Base-by-base conservation (phyloP, 2,797 vertebrate species). In the Sphenopsis melanotis region DNA sequence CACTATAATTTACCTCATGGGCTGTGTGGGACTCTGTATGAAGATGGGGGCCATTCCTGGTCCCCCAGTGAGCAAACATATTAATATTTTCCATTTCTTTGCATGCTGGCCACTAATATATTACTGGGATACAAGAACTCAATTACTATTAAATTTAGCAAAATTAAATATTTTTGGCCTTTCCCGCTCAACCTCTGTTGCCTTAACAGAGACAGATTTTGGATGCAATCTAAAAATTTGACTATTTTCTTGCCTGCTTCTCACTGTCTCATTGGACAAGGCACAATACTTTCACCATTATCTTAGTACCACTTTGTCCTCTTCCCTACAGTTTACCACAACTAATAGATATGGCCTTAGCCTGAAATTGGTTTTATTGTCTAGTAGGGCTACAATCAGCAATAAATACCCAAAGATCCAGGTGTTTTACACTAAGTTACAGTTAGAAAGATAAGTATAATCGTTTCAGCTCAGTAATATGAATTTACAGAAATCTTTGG, bases 401-500 rank as follows among this genome's bases (percentile, higher is more conserved):
- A 79, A 52, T 83, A 92, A 80, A 52, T 29, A 78, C 27, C 39
- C 72, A 7, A 8, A 60, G 7, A 15, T 30, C 39, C 46, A 69
- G 61, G 36, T 87, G 89, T 59, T 89, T 78, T 56, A 34, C 55
- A 61, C 44, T 29, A 91, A 53, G 24, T 50, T 90, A 71, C 86
- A 89, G 64, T 55, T 20, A 93, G 37, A 95, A 30, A 82, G 26
- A 12, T 2, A 64, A 9, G 36, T 27, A 60, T n/a, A 52, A 72
- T 47, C 23, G 42, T 66, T 90, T 52, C 56, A 93, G 56, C 32
- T 65, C 85, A 90, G 20, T 60, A 72, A 59, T 68, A 36, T 8
- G 90, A 81, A 77, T 89, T 76, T 88, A 79, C 82, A 95, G 88
- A 95, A 93, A 89, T 93, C n/a, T 76, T 90, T 80, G 10, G 9